Base-by-base conservation (phyloP, 2,113 vertebrate genomes). In the Microtus montanus region DNA sequence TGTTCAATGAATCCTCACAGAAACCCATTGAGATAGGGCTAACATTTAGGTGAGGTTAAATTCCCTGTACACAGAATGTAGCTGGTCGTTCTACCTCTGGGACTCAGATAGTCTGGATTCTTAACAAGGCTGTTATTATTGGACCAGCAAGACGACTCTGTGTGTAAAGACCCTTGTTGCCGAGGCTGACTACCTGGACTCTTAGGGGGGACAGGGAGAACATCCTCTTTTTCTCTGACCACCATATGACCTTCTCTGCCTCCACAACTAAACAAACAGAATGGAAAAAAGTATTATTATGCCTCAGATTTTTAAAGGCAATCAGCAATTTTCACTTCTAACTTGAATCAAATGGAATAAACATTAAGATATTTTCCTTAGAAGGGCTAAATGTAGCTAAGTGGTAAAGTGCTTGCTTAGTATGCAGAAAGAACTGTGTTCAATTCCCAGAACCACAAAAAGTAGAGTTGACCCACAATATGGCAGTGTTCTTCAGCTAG, bases 271-370 rank as follows among this genome's bases (percentile, higher is more conserved):
- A 47, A 47, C n/a, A 85, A 47, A 30, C 22, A 85, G 47, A 47
- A 20, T 66, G 38, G 17, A 33, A 80, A 38, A 61, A 52, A 30
- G 41, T 52, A 70, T 49, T 49, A 70, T 52, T 52, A 26, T 90
- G 28, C 64, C 54, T 74, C 66, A 54, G 0, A 19, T 68, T 86
- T 38, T 66, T 89, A 85, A 88, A 71, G 17, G 2, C 78, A 64
- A 4, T 82, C 74, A 94, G 49, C 20, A 86, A 17, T 78, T 87
- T 78, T 87, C 33, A 91, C 14, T 20, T 89, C 30, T 73, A 83
- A 93, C n/a, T 94, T 78, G 30, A 94, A 86, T 90, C 68, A 82
- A 83, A 33, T 86, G 66, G 78, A 78, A 78, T 73, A 82, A 82
- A 71, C 61, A 82, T 89, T 52, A 49, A 92, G 66, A 84, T 77